These are phyloP conservation scores for Gadus macrocephalus DNA, from an alignment of 2,113 vertebrate species.

Conservation along the genomic window DNA sequence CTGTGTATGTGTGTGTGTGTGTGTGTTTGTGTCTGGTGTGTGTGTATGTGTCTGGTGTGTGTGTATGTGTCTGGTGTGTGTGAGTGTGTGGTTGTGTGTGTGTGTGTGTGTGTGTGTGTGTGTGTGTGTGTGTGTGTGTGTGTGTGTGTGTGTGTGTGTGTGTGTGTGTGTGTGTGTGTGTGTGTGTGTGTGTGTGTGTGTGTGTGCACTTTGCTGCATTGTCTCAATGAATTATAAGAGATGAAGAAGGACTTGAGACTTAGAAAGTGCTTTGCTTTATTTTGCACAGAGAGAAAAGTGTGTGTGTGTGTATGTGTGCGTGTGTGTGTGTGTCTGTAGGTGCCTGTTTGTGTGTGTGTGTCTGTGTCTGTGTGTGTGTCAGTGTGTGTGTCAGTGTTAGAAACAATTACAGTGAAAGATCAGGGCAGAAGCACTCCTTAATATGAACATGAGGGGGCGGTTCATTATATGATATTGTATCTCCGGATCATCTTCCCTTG, in stretches of 20 bases:
- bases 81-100: background rate
- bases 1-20: background rate
- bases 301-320: background rate
- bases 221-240: constrained; percentile 61
- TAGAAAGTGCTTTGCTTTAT: background rate
- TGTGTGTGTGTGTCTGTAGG: constrained; percentile 2
- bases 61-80: background rate
- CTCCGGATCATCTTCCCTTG: too few relatives aligned
- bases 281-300: background rate
- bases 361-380: background rate
- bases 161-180: background rate
- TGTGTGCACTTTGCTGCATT: constrained; percentile 53
- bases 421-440: too few relatives aligned
- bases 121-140: background rate
- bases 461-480: too few relatives aligned
- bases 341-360: constrained; percentile 3
- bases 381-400: background rate
- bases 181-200: constrained; percentile 21
- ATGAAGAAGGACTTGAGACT: constrained; percentile 38
- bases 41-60: background rate
- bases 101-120: background rate
- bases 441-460: too few relatives aligned
- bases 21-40: background rate
- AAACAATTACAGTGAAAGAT: too few relatives aligned
- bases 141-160: background rate